phyloP scores from a whole-genome alignment of 2,888 invertebrate species.

The Eutolmus rufibarbis region DNA sequence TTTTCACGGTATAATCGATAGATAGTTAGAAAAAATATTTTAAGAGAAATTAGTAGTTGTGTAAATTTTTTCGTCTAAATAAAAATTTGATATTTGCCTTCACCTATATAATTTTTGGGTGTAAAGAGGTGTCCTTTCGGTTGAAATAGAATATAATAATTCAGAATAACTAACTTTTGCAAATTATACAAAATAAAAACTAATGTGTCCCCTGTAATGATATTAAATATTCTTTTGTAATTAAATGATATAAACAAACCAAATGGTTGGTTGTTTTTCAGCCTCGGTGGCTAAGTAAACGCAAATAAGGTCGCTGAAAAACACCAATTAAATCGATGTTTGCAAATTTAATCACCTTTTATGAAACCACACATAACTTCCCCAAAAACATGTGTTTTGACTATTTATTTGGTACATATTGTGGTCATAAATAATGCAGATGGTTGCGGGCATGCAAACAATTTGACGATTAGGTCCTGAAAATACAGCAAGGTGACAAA shows the following conservation, averaged over 20 bases:
- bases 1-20: no score
- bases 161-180: no score
- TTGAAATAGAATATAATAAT: no score
- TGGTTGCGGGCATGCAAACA: neutral
- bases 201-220: no score
- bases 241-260: neutral
- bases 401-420: neutral
- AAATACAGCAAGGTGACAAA: neutral
- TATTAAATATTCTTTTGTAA: no score
- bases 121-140: no score
- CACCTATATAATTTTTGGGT: no score
- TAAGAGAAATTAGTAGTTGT: no score
- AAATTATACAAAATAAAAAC: no score
- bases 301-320: neutral
- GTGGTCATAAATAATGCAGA: neutral
- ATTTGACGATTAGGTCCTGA: neutral
- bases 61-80: no score
- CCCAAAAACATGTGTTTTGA: neutral
- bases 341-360: neutral
- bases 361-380: neutral
- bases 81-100: no score
- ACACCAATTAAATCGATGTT: neutral
- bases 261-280: neutral
- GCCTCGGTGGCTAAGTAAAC: neutral
- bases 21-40: no score